These are phyloP conservation scores for Sinotaia quadrata DNA, from an alignment of 2,888 invertebrate genomes.

Conservation along the genomic window DNA sequence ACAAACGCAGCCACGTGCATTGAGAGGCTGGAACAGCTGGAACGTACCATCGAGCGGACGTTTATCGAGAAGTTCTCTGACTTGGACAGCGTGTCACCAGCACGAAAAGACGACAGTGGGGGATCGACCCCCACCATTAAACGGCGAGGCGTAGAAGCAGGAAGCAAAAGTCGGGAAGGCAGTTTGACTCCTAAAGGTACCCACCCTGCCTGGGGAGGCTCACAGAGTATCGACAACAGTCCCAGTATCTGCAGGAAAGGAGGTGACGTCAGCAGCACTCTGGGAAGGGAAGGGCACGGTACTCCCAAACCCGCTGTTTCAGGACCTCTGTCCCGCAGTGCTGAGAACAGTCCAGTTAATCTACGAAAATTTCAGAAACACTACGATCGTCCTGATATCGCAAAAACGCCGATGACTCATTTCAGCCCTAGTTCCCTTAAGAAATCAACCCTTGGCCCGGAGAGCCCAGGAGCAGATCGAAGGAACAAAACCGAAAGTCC, in stretches of 20 bases:
- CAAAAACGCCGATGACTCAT: neutral
- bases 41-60: conserved; percentile 36
- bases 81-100: neutral
- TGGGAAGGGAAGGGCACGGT: conserved; percentile 9
- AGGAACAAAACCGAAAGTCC: neutral
- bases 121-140: neutral
- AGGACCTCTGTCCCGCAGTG: conserved; percentile 9
- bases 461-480: conserved; percentile 1
- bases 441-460: neutral
- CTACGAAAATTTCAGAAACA: conserved; percentile 4
- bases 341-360: conserved; percentile 24
- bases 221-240: conserved; percentile 13
- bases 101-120: neutral
- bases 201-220: neutral
- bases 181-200: conserved; percentile 18
- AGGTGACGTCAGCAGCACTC: conserved; percentile 2
- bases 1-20: conserved; percentile 36
- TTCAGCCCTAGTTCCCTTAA: neutral
- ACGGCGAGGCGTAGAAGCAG: neutral
- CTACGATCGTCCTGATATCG: neutral
- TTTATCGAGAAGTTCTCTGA: conserved; percentile 39
- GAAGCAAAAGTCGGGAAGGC: conserved; percentile 14
- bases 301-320: conserved; percentile 1
- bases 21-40: conserved; percentile 39
- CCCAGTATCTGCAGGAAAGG: neutral